Evolutionary conservation across 1,140 invertebrate species (phyloP).

Genomic region (Popillia japonica): DNA sequence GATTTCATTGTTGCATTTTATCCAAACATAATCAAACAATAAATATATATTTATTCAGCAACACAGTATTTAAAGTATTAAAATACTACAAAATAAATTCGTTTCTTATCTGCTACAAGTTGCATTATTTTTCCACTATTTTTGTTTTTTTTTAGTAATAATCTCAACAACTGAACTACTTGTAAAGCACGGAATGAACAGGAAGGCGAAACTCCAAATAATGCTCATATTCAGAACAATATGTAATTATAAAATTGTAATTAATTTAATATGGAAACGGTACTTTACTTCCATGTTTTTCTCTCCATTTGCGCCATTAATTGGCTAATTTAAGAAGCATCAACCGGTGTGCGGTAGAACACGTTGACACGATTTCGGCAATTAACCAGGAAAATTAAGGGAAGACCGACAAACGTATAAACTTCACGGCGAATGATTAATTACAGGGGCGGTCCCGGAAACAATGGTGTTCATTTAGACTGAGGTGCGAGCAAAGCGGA

Average conservation of each 20-base stretch:
- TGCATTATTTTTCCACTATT: too few species aligned
- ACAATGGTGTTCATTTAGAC: constrained; percentile 26
- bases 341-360: not conserved
- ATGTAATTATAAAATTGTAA: not conserved
- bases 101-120: too few species aligned
- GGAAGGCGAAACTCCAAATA: too few species aligned
- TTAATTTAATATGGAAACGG: not conserved
- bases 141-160: too few species aligned
- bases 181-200: too few species aligned
- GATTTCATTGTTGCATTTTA: too few species aligned
- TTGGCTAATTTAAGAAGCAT: constrained; percentile 22
- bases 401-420: constrained; percentile 31
- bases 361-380: constrained; percentile 25
- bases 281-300: not conserved
- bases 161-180: too few species aligned
- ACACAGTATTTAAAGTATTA: too few species aligned
- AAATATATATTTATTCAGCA: too few species aligned
- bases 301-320: not conserved
- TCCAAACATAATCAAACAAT: too few species aligned
- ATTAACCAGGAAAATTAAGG: constrained; percentile 22
- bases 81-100: too few species aligned
- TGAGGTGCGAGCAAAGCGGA: not conserved
- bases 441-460: constrained; percentile 21
- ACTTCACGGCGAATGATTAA: constrained; percentile 26
- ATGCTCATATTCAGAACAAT: too few species aligned